A percentile compares a stretch with the other conserved stretches of the same genome.
Evolutionary conservation across 2,113 vertebrate species (phyloP).

Genomic region (Romanogobio albipinnatus): DNA sequence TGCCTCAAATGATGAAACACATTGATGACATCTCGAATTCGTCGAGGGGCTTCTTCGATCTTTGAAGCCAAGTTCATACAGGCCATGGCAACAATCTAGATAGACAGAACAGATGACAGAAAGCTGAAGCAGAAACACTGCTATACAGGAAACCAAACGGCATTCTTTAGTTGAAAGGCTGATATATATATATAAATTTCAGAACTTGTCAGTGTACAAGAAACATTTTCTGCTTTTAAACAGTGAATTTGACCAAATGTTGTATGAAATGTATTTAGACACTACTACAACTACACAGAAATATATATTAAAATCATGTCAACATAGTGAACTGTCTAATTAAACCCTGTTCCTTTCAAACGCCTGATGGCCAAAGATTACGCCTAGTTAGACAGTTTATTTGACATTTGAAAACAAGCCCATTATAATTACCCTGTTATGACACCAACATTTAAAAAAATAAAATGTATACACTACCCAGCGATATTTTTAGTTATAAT

Average conservation of each 20-base stretch:
- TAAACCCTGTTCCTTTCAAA: not conserved
- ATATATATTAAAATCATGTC: too few species aligned
- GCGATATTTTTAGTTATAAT: not conserved
- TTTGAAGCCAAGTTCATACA: conserved; percentile 98
- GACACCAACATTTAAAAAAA: not conserved
- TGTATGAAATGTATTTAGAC: not conserved
- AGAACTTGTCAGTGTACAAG: not conserved
- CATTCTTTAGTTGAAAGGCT: not conserved
- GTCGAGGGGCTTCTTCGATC: conserved; percentile 96
- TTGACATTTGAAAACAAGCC: not conserved
- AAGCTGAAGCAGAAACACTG: not conserved
- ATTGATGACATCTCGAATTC: conserved; percentile 98
- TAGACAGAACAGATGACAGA: conserved; percentile 37
- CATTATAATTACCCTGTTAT: not conserved
- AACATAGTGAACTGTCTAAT: not conserved
- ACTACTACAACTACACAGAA: not conserved
- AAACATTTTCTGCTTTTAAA: not conserved
- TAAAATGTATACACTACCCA: not conserved
- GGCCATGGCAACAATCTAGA: conserved; percentile 98
- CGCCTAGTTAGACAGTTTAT: not conserved
- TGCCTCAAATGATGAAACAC: conserved; percentile 95
- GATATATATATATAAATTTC: not conserved
- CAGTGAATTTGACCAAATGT: not conserved
- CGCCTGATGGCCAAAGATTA: not conserved
- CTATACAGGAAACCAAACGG: conserved; percentile 1